Percentiles rank a stretch among this genome's conserved stretches.
Conservation (phyloP, 2,888 invertebrate genomes). For the Torymus texanus region DNA sequence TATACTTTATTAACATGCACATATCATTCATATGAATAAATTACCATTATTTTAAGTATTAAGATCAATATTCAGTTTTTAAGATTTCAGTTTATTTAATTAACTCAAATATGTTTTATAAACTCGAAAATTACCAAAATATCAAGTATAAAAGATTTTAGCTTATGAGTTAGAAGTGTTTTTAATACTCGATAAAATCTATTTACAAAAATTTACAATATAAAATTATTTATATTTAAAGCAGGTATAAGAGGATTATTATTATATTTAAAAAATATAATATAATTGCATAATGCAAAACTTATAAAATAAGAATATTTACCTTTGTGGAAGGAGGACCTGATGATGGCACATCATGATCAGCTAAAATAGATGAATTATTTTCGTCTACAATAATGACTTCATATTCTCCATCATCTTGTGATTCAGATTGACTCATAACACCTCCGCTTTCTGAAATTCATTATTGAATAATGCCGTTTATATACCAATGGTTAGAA, state of each 20-base stretch:
- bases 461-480: slow-evolving; percentile 5
- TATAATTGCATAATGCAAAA: background rate
- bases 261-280: background rate
- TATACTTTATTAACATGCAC: slow-evolving; percentile 32
- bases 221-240: slow-evolving; percentile 3
- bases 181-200: background rate
- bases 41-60: slow-evolving; percentile 8
- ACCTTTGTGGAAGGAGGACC: slow-evolving; percentile 91
- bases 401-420: slow-evolving; percentile 90
- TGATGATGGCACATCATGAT: slow-evolving; percentile 85
- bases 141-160: background rate
- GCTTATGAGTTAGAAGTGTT: background rate
- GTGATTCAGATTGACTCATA: slow-evolving; percentile 74
- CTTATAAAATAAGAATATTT: slow-evolving; percentile 60
- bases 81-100: too few species aligned
- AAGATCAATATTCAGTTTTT: too few species aligned
- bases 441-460: slow-evolving; percentile 72
- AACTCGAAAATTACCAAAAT: too few species aligned
- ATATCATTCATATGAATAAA: slow-evolving; percentile 14
- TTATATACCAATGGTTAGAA: background rate
- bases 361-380: slow-evolving; percentile 87
- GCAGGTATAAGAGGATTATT: background rate
- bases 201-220: slow-evolving; percentile 29
- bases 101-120: too few species aligned
- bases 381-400: slow-evolving; percentile 93